phyloP scores from a whole-genome alignment of 2,888 invertebrate genomes.

The Drosophila niveifrons region DNA sequence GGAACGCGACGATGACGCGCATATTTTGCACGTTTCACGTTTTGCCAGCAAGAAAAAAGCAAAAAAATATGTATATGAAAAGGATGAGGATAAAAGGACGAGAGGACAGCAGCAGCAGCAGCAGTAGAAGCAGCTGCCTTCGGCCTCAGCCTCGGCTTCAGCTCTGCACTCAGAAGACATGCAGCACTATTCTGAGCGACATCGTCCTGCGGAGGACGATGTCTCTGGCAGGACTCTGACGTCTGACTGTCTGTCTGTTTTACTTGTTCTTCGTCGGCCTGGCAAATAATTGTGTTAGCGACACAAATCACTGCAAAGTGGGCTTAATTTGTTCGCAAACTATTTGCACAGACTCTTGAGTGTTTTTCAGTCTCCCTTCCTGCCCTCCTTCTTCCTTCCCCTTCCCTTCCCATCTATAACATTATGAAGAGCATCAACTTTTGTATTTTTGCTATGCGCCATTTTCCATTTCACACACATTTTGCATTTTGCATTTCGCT shows the following conservation, averaged over 20 bases:
- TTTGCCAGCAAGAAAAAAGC: constrained; percentile 1
- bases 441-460: not conserved
- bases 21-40: constrained; percentile 36
- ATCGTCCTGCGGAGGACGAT: too few species aligned
- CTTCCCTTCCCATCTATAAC: not conserved
- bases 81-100: not conserved
- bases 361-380: not conserved
- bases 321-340: constrained; percentile 65
- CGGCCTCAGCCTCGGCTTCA: not conserved
- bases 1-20: constrained; percentile 11
- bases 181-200: not conserved
- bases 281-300: constrained; percentile 72
- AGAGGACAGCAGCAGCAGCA: constrained; percentile 19
- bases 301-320: constrained; percentile 70
- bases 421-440: constrained; percentile 6
- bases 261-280: constrained; percentile 10
- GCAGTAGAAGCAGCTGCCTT: constrained; percentile 12
- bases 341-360: constrained; percentile 43
- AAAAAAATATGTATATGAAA: not conserved
- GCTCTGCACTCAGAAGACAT: constrained; percentile 3
- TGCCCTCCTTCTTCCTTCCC: not conserved
- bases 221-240: too few species aligned
- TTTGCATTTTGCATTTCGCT: constrained; percentile 4
- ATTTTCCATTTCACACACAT: constrained; percentile 8
- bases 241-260: not conserved